Evolutionary conservation across 2,113 vertebrate genomes (phyloP).

Genomic region (Gymnobelideus leadbeateri): DNA sequence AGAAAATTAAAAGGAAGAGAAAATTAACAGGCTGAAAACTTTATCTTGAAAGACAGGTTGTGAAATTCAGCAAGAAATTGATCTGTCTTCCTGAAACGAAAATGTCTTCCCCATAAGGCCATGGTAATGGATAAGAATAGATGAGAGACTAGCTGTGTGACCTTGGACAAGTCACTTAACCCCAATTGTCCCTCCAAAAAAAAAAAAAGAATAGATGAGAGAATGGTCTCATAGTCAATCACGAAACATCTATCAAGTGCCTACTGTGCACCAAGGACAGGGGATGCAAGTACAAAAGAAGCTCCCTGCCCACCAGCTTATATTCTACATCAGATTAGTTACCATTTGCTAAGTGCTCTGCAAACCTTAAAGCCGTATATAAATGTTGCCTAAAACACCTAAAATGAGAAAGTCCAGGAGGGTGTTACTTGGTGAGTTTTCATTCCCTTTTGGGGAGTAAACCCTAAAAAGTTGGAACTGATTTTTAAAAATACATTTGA

Average conservation of each 20-base stretch:
- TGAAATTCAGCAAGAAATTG: background rate
- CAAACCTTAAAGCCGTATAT: background rate
- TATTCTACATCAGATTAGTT: background rate
- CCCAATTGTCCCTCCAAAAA: no score
- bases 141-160: no score
- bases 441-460: background rate
- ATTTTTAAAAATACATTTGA: background rate
- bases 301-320: background rate
- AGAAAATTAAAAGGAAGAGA: background rate
- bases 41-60: background rate
- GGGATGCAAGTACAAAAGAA: background rate
- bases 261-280: background rate
- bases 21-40: background rate
- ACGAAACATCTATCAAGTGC: background rate
- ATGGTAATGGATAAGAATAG: background rate
- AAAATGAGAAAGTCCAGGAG: slow-evolving; percentile 6
- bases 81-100: background rate
- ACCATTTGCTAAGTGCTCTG: background rate
- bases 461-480: background rate
- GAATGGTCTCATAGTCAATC: background rate
- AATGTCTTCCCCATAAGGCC: slow-evolving; percentile 27
- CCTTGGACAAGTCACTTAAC: no score
- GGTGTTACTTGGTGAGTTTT: background rate
- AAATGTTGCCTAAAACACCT: background rate
- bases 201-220: background rate